Evolutionary conservation across 2,888 invertebrate species (phyloP), one percentile per base, ranked within the genome.

Genomic region (Chromoteleia sp.): DNA sequence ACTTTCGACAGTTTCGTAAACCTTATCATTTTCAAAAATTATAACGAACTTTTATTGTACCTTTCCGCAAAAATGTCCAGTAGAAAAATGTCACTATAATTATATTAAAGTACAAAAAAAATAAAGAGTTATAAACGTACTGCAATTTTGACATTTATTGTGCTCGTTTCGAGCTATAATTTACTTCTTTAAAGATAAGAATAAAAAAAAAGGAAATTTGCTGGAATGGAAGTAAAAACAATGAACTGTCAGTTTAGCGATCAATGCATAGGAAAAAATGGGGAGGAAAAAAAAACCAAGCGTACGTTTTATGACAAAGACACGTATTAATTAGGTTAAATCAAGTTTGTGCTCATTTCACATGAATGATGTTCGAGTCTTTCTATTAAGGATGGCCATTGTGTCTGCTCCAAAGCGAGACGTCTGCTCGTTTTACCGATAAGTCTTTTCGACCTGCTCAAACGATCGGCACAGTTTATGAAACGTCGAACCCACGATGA

Each of bases 291-390:
- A 68, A 33, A 30, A n/a, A n/a, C n/a, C n/a, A n/a, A n/a, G n/a
- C 8, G 41, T 52, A 15, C 14, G 12, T 19, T 63, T 45, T 33
- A 12, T 54, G 17, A 50, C 59, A 39, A 59, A 56, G 50, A 52
- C 33, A 41, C 25, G 4, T 19, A 41, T 54, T 63, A 73, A 61
- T 73, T 61, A 54, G 54, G 54, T 63, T 61, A 59, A 61, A 73
- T 33, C 52, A 39, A 61, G 52, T 43, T 54, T 45, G 54, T 54
- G 52, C 43, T 73, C 52, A 43, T 73, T 73, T 73, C 73, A 54
- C 63, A 54, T 63, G 73, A 73, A 63, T 43, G 54, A 43, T 54
- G 54, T 43, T 43, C 33, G 33, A 73, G 45, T 54, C 63, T 63
- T 63, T 63, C 41, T 33, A 56, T 73, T 29, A 43, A 8, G 33